phyloP scores from a whole-genome alignment of 2,113 vertebrate species.

The Ceyx melanurus region DNA sequence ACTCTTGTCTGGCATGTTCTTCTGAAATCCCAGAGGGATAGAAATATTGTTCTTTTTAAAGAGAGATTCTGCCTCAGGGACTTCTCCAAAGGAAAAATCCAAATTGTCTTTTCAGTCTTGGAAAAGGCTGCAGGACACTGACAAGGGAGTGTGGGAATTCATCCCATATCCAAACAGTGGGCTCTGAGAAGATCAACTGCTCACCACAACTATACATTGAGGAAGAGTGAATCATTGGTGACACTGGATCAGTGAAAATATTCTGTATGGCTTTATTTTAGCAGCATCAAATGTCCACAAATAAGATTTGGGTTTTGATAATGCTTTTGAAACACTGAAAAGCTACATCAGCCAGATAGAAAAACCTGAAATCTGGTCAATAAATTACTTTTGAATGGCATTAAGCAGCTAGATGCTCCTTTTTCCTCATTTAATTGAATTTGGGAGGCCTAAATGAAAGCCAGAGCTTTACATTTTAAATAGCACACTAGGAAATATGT shows the following conservation, averaged over 20 bases:
- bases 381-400: background rate
- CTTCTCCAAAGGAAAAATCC: background rate
- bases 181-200: background rate
- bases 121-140: background rate
- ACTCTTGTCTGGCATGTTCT: slow-evolving; percentile 20
- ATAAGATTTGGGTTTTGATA: background rate
- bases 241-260: background rate
- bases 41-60: slow-evolving; percentile 28
- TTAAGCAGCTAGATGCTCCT: background rate
- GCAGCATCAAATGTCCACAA: background rate
- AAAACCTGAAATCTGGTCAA: background rate
- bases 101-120: background rate
- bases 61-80: background rate
- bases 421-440: background rate
- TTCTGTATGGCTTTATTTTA: background rate
- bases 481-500: background rate
- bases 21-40: slow-evolving; percentile 9
- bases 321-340: background rate
- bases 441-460: background rate
- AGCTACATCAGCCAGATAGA: background rate
- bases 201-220: background rate
- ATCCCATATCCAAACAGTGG: background rate
- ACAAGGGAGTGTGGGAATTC: background rate
- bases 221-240: background rate
- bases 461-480: background rate